These are phyloP conservation scores for Mormyrops attenuatus DNA, from an alignment of 2,797 vertebrate genomes.

Conservation along the genomic window DNA sequence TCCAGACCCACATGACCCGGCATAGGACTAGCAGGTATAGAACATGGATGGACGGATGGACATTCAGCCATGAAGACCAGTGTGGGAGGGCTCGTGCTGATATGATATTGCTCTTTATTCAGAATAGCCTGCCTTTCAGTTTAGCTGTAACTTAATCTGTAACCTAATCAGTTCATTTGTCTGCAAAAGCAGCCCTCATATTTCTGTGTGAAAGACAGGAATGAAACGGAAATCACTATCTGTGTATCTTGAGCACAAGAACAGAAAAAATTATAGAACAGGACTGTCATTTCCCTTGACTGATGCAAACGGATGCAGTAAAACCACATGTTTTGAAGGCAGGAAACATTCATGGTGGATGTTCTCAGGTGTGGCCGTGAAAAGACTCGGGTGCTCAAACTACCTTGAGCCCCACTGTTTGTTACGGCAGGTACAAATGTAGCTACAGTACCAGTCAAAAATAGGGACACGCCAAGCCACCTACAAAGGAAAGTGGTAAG, in stretches of 20 bases:
- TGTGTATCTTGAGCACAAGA: background rate
- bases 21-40: background rate
- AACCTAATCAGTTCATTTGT: background rate
- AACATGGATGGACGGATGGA: background rate
- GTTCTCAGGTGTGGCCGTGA: background rate
- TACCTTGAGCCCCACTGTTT: background rate
- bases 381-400: background rate
- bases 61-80: background rate
- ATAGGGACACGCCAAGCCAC: background rate
- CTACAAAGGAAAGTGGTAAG: background rate
- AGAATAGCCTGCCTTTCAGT: background rate
- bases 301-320: background rate
- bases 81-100: background rate
- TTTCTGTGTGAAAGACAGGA: background rate
- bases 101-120: background rate
- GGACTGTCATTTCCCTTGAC: background rate
- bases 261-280: background rate
- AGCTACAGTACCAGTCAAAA: background rate
- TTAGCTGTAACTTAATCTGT: background rate
- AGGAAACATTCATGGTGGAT: background rate
- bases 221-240: background rate
- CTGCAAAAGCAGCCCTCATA: background rate
- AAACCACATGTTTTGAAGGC: background rate
- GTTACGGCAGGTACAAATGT: background rate
- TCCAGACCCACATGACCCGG: background rate